Evolutionary conservation across 2,113 vertebrate species (phyloP), one percentile per base, ranked within the genome.

Genomic region (Microcebus jonahi): DNA sequence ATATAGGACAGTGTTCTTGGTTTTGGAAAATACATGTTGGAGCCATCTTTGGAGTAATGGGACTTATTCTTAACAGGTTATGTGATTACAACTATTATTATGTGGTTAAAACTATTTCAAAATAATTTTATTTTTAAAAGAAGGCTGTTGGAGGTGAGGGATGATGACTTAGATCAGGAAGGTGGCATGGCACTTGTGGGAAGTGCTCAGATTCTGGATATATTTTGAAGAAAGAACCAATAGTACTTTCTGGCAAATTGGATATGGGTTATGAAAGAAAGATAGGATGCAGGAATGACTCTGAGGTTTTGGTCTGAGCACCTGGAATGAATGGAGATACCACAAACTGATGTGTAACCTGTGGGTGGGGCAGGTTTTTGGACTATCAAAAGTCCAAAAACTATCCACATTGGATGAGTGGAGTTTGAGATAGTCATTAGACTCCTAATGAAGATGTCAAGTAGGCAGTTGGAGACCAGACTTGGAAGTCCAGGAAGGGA

Each of bases 81-180:
- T 68, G 59, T 76, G 45, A 59, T 81, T 94, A 65, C 13, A 53
- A 14, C 50, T 53, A 53, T 53, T 53, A 53, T 53, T 53, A 15
- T 70, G 63, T 77, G 39, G 68, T 82, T 94, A 67, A 94, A 90
- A 48, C 55, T 59, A 65, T 80, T 90, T 90, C 10, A 76, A 75
- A 86, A 82, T 71, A 76, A 10, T 61, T 91, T 57, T 88, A 12
- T 83, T 96, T 94, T 57, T 70, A 42, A 94, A 82, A 95, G 53
- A 94, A 79, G 25, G 6, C 12, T 71, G 10, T 57, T 82, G 36
- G 48, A 80, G 50, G 42, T 61, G 34, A 85, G 67, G 90, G n/a
- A 55, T 87, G 61, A 77, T 59, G 42, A n/a, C 59, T 73, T 88
- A 61, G 48, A 34, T 6, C 21, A 79, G 59, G 20, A 4, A 91